Evolutionary conservation across 2,888 invertebrate genomes (phyloP).

Genomic region (Drosophila cracens): DNA sequence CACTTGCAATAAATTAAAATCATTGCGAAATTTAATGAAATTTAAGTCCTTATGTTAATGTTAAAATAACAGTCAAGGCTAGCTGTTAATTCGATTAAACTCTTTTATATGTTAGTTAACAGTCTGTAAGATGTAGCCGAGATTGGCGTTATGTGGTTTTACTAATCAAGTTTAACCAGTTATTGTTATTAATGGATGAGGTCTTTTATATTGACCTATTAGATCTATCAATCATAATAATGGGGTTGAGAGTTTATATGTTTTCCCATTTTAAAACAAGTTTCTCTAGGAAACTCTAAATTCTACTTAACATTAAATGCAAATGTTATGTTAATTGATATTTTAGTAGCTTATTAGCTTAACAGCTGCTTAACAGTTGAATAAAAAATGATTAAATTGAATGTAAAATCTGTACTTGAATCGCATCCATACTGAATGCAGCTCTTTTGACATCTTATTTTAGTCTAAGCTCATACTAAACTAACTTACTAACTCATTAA

Average conservation of each 20-base stretch:
- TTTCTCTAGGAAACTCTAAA: background rate
- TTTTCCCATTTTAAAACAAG: background rate
- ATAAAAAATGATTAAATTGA: background rate
- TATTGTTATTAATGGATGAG: background rate
- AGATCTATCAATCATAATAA: background rate
- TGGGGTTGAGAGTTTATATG: background rate
- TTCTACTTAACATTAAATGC: background rate
- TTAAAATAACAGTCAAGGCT: background rate
- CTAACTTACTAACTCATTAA: conserved; percentile 30
- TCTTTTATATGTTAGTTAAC: background rate
- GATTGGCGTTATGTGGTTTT: background rate
- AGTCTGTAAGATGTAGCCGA: background rate
- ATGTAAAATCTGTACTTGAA: background rate
- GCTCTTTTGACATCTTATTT: conserved; percentile 1
- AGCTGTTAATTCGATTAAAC: background rate
- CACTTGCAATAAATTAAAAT: background rate
- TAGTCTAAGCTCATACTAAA: background rate
- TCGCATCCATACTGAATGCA: conserved; percentile 17
- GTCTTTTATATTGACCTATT: too few relatives aligned
- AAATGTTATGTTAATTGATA: background rate
- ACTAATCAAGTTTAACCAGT: background rate
- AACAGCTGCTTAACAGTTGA: background rate
- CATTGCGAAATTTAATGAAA: background rate
- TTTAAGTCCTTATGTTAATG: background rate
- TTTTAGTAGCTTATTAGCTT: background rate